Conservation (phyloP, 2,888 invertebrate species). For the Lydus trimaculatus region DNA sequence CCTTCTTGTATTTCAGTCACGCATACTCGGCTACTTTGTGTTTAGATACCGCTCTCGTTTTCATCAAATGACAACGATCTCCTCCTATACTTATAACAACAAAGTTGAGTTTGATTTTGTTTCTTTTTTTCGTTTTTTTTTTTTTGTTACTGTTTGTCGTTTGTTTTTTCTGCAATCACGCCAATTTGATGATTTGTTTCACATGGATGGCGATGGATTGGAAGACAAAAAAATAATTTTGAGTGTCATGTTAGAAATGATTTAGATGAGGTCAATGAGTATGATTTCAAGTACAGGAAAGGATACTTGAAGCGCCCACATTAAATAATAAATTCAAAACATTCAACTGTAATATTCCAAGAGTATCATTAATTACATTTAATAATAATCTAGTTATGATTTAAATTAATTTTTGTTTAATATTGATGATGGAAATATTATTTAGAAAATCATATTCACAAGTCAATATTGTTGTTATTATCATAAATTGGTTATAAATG, state of each 20-base stretch:
- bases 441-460: background rate
- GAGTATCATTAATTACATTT: conserved; percentile 3
- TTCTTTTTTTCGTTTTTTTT: background rate
- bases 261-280: conserved; percentile 4
- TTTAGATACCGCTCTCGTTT: background rate
- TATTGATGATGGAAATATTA: background rate
- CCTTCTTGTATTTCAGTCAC: conserved; percentile 14
- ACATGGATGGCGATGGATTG: background rate
- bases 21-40: conserved; percentile 11
- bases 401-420: background rate
- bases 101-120: background rate
- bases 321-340: background rate
- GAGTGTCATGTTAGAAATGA: background rate
- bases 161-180: background rate
- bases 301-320: conserved; percentile 3
- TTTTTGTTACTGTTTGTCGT: too few species aligned
- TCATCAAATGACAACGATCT: background rate
- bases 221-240: too few species aligned
- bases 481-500: background rate
- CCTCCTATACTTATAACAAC: background rate
- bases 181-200: background rate
- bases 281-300: background rate
- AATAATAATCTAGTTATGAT: background rate
- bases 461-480: background rate
- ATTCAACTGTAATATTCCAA: background rate